Percentiles rank a stretch among this genome's conserved stretches.
phyloP scores from a whole-genome alignment of 1,140 invertebrate genomes.

The Hycleus phaleratus region DNA sequence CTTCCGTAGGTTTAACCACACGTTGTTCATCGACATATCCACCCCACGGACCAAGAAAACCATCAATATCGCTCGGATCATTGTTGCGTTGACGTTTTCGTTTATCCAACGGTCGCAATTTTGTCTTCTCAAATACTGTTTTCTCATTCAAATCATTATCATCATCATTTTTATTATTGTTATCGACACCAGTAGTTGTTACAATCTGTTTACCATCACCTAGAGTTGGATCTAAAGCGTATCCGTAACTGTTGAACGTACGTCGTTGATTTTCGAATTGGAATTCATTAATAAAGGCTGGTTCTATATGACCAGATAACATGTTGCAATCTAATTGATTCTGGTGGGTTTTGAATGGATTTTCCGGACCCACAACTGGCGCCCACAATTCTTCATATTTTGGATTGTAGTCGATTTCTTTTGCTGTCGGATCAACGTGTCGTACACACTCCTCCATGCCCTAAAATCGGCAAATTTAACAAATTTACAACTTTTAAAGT shows the following conservation, averaged over 20 bases:
- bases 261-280: conserved; percentile 97
- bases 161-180: conserved; percentile 48
- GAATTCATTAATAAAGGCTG: conserved; percentile 92
- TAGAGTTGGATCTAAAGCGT: conserved; percentile 88
- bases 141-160: conserved; percentile 43
- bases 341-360: conserved; percentile 86
- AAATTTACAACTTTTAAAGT: too few species aligned
- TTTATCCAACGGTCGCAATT: conserved; percentile 67
- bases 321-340: conserved; percentile 83
- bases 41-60: conserved; percentile 96
- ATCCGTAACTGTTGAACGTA: conserved; percentile 93
- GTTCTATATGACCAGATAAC: conserved; percentile 89
- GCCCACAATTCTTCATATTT: conserved; percentile 92
- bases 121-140: conserved; percentile 83
- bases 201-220: conserved; percentile 64
- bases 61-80: conserved; percentile 86
- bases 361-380: conserved; percentile 82
- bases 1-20: conserved; percentile 80
- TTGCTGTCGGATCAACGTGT: conserved; percentile 63
- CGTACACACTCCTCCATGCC: conserved; percentile 25
- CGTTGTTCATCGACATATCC: conserved; percentile 86
- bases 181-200: conserved; percentile 46
- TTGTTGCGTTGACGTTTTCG: conserved; percentile 88
- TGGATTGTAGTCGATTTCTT: conserved; percentile 86
- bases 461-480: too few species aligned